Percentiles rank a stretch among this genome's conserved stretches.
Evolutionary conservation across 2,113 vertebrate species (phyloP).

Genomic region (Tachysurus fulvidraco): DNA sequence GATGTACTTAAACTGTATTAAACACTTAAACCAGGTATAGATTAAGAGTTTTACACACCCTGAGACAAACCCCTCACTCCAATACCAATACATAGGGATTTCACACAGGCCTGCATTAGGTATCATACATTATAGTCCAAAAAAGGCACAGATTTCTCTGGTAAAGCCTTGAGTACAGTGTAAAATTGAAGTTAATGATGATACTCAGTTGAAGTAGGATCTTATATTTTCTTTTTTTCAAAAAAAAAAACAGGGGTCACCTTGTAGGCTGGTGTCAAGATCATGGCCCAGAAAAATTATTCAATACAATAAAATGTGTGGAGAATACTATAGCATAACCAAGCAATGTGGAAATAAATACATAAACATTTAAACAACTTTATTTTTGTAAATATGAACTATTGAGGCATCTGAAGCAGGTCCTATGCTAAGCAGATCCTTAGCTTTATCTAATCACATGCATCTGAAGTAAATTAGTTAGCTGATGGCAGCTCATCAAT

Average conservation of each 20-base stretch:
- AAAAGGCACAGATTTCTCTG: neutral
- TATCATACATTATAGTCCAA: neutral
- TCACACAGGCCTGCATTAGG: neutral
- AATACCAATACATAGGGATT: neutral
- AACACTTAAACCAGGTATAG: neutral
- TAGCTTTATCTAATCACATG: neutral
- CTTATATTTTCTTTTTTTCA: neutral
- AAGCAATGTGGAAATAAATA: neutral
- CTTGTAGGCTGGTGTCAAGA: neutral
- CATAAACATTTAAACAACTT: neutral
- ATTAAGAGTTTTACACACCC: neutral
- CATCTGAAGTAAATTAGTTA: neutral
- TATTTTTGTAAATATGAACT: neutral
- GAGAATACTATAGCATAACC: neutral
- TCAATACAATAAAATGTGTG: neutral
- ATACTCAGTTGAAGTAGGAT: neutral
- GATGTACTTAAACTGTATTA: neutral
- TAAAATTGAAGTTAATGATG: neutral
- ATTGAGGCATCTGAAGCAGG: neutral
- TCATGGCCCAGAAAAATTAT: neutral
- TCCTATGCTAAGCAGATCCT: neutral
- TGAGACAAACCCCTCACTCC: neutral
- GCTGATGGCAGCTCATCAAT: neutral
- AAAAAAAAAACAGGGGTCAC: neutral
- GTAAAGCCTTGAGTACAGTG: neutral